Evolutionary conservation across 2,113 vertebrate genomes (phyloP).

Genomic region (Chamaea fasciata): DNA sequence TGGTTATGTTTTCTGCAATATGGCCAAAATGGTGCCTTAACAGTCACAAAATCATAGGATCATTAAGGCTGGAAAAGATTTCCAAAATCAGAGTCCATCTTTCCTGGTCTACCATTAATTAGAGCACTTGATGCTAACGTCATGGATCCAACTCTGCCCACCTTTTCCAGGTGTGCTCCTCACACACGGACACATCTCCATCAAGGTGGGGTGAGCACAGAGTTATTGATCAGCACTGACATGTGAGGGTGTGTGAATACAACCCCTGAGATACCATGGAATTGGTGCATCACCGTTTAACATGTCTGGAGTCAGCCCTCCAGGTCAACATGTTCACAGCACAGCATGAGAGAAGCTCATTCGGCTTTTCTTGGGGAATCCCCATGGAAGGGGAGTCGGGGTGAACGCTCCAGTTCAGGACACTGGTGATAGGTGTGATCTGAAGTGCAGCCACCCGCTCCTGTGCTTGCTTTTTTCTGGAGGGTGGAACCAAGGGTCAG

Average conservation of each 20-base stretch:
- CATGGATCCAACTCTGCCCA: not conserved
- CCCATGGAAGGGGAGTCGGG: accelerated
- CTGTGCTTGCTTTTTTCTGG: not conserved
- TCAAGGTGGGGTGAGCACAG: not conserved
- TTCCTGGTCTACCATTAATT: not conserved
- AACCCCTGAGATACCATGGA: not conserved
- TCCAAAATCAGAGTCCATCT: not conserved
- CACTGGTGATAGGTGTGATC: not conserved
- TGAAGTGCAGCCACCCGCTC: not conserved
- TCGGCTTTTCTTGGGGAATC: not conserved
- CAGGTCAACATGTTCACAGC: not conserved
- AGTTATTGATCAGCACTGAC: not conserved
- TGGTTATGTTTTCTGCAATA: not conserved
- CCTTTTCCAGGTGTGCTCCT: not conserved
- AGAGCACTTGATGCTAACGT: not conserved
- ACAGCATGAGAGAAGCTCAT: not conserved
- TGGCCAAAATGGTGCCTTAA: not conserved
- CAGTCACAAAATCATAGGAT: not conserved
- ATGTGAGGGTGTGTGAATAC: accelerated
- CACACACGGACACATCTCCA: not conserved
- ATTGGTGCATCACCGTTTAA: not conserved
- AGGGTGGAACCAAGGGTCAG: not conserved
- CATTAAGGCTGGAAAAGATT: not conserved
- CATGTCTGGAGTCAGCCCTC: not conserved
- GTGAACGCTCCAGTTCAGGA: accelerated